Percentiles rank a stretch among this genome's conserved stretches.
Evolutionary conservation across 2,888 invertebrate species (phyloP).

Genomic region (Lasioglossum pauxillum): DNA sequence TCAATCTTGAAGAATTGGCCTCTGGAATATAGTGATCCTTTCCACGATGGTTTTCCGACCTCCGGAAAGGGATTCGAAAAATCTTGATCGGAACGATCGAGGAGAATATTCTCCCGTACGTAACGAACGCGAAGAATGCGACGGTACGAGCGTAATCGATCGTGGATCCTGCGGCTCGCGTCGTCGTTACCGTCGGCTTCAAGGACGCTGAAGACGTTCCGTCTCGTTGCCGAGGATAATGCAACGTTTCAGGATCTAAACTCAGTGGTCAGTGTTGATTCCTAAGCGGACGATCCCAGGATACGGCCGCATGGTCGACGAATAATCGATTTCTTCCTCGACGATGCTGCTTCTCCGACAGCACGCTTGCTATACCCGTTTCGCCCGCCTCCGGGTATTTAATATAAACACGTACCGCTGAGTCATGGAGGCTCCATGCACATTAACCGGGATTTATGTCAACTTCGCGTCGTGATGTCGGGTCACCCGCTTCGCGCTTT

Average conservation of each 20-base stretch:
- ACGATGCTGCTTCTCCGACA: not conserved
- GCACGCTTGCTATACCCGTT: conserved; percentile 5
- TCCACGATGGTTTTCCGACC: not conserved
- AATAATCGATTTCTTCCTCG: conserved; percentile 65
- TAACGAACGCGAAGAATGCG: conserved; percentile 15
- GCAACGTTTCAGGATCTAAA: conserved; percentile 78
- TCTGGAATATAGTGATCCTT: not conserved
- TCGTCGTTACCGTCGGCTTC: conserved; percentile 57
- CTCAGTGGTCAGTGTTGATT: conserved; percentile 71
- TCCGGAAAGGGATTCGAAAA: not conserved
- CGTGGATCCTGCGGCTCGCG: conserved; percentile 50
- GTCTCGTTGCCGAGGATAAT: conserved; percentile 84
- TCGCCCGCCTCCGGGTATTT: not conserved
- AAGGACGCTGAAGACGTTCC: conserved; percentile 81
- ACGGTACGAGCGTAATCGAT: conserved; percentile 28
- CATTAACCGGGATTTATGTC: not conserved
- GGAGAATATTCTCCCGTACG: not conserved
- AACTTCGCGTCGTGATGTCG: not conserved
- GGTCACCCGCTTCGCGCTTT: not conserved
- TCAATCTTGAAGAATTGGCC: not conserved
- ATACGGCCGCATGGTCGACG: conserved; percentile 62
- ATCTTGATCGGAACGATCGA: not conserved
- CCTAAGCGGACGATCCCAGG: conserved; percentile 69
- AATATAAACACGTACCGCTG: conserved; percentile 5
- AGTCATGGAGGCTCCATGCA: not conserved